These are phyloP conservation scores for Chrysolina haemoptera DNA, from an alignment of 2,888 invertebrate species.

Conservation along the genomic window DNA sequence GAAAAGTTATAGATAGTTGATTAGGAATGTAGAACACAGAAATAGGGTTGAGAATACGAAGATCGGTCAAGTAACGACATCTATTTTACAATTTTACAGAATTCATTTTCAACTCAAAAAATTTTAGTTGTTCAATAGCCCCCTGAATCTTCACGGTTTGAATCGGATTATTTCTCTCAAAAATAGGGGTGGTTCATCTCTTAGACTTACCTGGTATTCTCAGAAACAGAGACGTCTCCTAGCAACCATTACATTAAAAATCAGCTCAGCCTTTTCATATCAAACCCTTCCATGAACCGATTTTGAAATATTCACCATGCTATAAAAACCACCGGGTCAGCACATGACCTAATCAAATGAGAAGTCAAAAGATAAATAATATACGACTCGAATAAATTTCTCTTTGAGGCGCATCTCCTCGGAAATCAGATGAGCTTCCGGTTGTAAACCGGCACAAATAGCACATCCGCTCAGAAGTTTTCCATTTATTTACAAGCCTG, in stretches of 20 bases:
- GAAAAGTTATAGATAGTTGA: no score
- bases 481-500: conserved; percentile 27
- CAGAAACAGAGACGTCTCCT: background rate
- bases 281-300: background rate
- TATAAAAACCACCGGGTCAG: conserved; percentile 4
- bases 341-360: conserved; percentile 21
- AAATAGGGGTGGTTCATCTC: no score
- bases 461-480: conserved; percentile 17
- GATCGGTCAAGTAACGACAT: no score
- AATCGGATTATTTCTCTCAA: no score
- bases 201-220: no score
- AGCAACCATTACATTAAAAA: background rate
- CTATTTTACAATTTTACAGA: no score
- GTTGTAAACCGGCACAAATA: conserved; percentile 27
- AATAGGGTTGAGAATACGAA: no score
- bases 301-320: conserved; percentile 1
- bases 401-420: conserved; percentile 8
- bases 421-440: conserved; percentile 25
- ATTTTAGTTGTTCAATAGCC: no score
- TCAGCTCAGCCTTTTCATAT: background rate
- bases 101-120: no score
- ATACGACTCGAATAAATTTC: conserved; percentile 9
- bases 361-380: conserved; percentile 9
- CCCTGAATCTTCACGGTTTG: no score
- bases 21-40: no score